Evolutionary conservation across 1,140 invertebrate genomes (phyloP).

Genomic region (Lucilia cuprina): DNA sequence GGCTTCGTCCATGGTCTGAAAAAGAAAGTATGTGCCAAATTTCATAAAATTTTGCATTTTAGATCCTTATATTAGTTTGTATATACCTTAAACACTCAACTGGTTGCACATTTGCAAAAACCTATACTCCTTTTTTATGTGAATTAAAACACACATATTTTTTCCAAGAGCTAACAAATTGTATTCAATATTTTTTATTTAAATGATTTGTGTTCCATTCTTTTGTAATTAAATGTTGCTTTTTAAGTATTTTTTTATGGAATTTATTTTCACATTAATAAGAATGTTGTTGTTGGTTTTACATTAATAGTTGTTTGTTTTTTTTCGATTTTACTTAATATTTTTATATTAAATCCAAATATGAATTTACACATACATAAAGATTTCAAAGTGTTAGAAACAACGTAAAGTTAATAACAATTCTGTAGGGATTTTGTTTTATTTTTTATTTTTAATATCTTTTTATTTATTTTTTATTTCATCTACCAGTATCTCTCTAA

Average conservation of each 20-base stretch:
- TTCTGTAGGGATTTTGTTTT: background rate
- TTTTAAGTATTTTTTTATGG: background rate
- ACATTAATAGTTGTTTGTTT: background rate
- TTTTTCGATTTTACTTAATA: background rate
- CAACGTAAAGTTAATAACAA: background rate
- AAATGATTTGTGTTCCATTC: background rate
- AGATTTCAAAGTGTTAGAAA: background rate
- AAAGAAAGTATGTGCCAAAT: no score
- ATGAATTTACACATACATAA: background rate
- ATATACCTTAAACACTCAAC: no score
- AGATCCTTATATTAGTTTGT: no score
- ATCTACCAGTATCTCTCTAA: background rate
- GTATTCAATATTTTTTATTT: conserved; percentile 1
- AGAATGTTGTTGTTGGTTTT: background rate
- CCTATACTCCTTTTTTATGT: no score
- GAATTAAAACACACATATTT: background rate
- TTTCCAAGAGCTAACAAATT: background rate
- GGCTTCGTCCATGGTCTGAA: no score
- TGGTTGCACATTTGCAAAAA: no score
- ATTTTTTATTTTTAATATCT: background rate
- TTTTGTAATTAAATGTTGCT: background rate
- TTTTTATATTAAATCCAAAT: background rate
- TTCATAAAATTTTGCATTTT: no score
- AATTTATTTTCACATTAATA: conserved; percentile 12
- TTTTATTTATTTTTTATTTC: background rate